Evolutionary conservation across 1,140 invertebrate species (phyloP), one percentile per base, ranked within the genome.

Genomic region (Frieseomelitta varia): DNA sequence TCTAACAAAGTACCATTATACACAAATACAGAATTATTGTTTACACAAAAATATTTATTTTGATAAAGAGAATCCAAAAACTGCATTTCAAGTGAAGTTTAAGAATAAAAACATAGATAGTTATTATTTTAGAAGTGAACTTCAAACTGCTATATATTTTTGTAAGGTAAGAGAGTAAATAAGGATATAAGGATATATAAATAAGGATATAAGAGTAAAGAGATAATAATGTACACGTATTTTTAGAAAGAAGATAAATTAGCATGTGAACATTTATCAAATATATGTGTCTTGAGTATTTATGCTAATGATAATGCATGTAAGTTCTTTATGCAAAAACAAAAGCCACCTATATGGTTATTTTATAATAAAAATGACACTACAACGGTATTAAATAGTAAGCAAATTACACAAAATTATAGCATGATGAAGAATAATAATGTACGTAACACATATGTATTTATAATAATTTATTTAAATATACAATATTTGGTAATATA

Each of bases 261-360:
- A 34, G 96, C 97, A 12, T 98, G 97, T 89, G 96, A 97, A 92
- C 92, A 96, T 76, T 92, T 97, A 58, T 96, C 96, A 4, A 97
- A 98, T 93, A 95, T 97, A 91, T 97, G 97, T 90, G 94, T 95
- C 0, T 89, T 97, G 47, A 96, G 96, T 2, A 92, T 97, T 63
- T 96, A 94, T 82, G 93, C 94, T 30, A 95, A 96, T 77, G 95
- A 95, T 79, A 93, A 94, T 24, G 95, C 95, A 1, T 96, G 95
- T 81, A 94, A 94, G 81, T 83, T 95, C 27, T 96, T 96, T 85
- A 89, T 94, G 83, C 93, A 95, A 79, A 92, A 94, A 39, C 91
- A 95, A 87, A 93, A 92, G 87, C 91, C 92, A 84, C 95, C 95
- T 47, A 15, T 85, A n/a, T 95, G 95, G 93, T 87, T 97, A 72